phyloP scores from a whole-genome alignment of 2,888 invertebrate genomes.

The Plebejus argus region DNA sequence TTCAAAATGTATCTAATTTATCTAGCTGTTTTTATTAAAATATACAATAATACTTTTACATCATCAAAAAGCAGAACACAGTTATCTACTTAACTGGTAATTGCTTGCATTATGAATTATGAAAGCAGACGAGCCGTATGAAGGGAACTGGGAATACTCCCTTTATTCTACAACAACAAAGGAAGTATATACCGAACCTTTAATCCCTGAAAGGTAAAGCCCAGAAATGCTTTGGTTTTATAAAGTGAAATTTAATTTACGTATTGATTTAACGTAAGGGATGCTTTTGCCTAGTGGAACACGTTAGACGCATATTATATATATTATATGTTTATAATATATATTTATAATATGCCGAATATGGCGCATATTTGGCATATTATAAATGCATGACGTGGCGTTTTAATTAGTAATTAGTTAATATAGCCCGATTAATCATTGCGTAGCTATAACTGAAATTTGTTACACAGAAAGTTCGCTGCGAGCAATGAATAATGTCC shows the following conservation, averaged over 20 bases:
- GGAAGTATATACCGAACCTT: not conserved
- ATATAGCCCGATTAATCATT: not conserved
- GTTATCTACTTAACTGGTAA: not conserved
- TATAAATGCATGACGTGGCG: slow-evolving; percentile 1
- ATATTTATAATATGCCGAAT: too few species aligned
- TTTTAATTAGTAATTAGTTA: slow-evolving; percentile 3
- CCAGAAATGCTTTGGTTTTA: not conserved
- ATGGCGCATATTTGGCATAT: not conserved
- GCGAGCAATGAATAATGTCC: not conserved
- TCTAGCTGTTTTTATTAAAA: too few species aligned
- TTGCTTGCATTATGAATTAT: not conserved
- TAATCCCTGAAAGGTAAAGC: not conserved
- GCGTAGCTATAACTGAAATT: not conserved
- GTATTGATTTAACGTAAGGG: not conserved
- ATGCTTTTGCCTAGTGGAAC: not conserved
- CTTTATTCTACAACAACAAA: slow-evolving; percentile 10
- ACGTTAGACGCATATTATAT: too few species aligned
- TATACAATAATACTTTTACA: not conserved
- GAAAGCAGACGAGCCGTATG: not conserved
- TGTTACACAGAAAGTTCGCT: not conserved
- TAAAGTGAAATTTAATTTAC: not conserved
- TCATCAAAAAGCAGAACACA: not conserved
- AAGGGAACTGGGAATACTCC: not conserved
- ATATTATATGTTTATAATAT: too few species aligned
- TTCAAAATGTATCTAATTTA: not conserved